These are phyloP conservation scores for Hecatera dysodea DNA, from an alignment of 2,888 invertebrate genomes.

Conservation along the genomic window DNA sequence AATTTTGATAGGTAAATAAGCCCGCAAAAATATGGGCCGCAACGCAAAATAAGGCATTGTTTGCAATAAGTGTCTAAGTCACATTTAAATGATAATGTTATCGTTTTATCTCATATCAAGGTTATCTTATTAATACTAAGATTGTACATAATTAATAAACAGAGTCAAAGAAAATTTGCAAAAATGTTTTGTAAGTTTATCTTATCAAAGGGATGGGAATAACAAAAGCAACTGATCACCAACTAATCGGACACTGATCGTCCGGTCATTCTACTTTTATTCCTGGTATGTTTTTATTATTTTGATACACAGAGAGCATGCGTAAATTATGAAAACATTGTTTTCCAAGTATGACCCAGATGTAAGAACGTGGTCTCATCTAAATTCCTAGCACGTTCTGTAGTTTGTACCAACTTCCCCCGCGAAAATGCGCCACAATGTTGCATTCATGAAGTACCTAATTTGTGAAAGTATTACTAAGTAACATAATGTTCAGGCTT, in stretches of 20 bases:
- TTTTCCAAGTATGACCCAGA: no score
- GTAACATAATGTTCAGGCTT: background rate
- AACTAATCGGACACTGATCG: slow-evolving; percentile 18
- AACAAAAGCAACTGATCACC: slow-evolving; percentile 30
- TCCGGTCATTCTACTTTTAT: slow-evolving; percentile 2
- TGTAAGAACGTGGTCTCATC: background rate
- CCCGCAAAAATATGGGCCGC: slow-evolving; percentile 10
- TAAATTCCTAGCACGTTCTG: background rate
- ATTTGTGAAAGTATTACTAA: no score
- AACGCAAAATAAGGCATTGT: slow-evolving; percentile 1
- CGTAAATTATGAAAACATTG: background rate
- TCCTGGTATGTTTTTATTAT: slow-evolving; percentile 7
- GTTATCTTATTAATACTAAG: background rate
- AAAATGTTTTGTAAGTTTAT: slow-evolving; percentile 23
- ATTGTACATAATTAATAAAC: slow-evolving; percentile 16
- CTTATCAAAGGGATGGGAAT: slow-evolving; percentile 13
- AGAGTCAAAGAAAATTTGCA: slow-evolving; percentile 16
- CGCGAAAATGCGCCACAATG: background rate
- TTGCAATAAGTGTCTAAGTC: background rate
- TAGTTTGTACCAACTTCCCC: background rate
- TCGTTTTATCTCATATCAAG: slow-evolving; percentile 17
- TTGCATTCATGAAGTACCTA: no score
- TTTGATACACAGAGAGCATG: background rate
- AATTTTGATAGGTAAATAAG: background rate
- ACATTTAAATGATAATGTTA: slow-evolving; percentile 30